These are phyloP conservation scores for Cheilosia urbana DNA, from an alignment of 2,888 invertebrate genomes.

Conservation along the genomic window DNA sequence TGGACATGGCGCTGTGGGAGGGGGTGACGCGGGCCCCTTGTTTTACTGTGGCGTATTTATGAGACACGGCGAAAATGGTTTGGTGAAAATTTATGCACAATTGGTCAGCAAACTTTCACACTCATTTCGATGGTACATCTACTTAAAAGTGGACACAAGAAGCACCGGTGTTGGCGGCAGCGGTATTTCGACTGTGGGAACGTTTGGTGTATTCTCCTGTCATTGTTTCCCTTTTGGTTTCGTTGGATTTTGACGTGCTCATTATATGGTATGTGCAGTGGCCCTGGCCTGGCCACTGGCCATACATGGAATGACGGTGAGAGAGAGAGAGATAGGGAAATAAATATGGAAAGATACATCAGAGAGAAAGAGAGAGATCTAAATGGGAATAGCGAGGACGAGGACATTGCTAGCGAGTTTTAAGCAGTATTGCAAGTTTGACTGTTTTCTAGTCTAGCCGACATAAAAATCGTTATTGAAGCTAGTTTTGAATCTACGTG, in stretches of 20 bases:
- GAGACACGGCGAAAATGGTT: conserved; percentile 61
- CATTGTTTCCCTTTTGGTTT: conserved; percentile 71
- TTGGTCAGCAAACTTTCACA: conserved; percentile 75
- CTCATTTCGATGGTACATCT: conserved; percentile 46
- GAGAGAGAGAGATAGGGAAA: neutral
- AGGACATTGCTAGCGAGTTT: too few species aligned
- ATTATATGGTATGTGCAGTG: conserved; percentile 55
- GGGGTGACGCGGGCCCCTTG: neutral
- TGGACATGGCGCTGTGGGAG: conserved; percentile 25
- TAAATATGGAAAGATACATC: conserved; percentile 26
- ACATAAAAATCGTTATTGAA: too few species aligned
- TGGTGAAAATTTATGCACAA: conserved; percentile 75
- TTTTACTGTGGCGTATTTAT: conserved; percentile 50
- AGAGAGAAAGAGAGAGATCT: conserved; percentile 19
- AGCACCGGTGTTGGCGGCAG: neutral
- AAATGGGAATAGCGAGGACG: neutral
- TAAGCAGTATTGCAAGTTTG: too few species aligned
- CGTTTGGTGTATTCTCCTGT: conserved; percentile 66
- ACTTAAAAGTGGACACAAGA: conserved; percentile 38
- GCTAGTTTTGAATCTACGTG: too few species aligned
- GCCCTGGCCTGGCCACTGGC: conserved; percentile 50
- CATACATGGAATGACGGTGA: conserved; percentile 53
- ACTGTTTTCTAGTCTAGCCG: too few species aligned
- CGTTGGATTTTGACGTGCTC: conserved; percentile 68
- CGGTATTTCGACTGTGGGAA: conserved; percentile 61